These are phyloP conservation scores for Lucilia sericata DNA, from an alignment of 1,140 invertebrate genomes.

Conservation along the genomic window DNA sequence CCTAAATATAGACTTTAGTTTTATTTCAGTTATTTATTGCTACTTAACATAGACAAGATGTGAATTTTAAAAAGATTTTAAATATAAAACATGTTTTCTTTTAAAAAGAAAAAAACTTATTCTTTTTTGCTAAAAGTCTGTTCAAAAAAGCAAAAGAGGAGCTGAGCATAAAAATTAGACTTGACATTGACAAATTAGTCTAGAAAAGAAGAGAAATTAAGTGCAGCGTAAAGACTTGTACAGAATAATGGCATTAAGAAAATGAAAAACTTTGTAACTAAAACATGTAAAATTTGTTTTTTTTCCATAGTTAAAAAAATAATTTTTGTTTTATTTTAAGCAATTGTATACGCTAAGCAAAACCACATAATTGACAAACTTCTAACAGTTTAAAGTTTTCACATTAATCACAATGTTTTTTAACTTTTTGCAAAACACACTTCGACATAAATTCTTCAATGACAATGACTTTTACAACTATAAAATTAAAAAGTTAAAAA, in stretches of 20 bases:
- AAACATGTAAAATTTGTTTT: not conserved
- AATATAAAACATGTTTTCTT: not conserved
- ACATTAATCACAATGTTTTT: not conserved
- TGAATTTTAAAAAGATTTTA: constrained; percentile 12
- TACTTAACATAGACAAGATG: not conserved
- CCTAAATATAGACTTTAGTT: constrained; percentile 14
- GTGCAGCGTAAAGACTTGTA: not conserved
- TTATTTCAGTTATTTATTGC: not conserved
- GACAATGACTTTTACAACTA: too few species aligned
- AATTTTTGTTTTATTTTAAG: not conserved
- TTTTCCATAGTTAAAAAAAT: not conserved
- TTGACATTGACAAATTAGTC: constrained; percentile 13
- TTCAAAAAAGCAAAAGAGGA: not conserved
- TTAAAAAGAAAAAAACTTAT: too few species aligned
- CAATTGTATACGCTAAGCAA: not conserved
- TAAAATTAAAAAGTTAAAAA: too few species aligned
- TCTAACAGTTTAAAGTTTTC: not conserved
- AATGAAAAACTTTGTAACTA: not conserved
- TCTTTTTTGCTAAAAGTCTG: too few species aligned
- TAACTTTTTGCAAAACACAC: too few species aligned
- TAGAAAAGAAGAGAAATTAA: not conserved
- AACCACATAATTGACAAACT: too few species aligned
- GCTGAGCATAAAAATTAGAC: not conserved
- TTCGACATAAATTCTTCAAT: too few species aligned
- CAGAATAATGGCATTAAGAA: not conserved